These are phyloP conservation scores for Bugulina stolonifera DNA, from an alignment of 2,888 invertebrate species.

Conservation along the genomic window DNA sequence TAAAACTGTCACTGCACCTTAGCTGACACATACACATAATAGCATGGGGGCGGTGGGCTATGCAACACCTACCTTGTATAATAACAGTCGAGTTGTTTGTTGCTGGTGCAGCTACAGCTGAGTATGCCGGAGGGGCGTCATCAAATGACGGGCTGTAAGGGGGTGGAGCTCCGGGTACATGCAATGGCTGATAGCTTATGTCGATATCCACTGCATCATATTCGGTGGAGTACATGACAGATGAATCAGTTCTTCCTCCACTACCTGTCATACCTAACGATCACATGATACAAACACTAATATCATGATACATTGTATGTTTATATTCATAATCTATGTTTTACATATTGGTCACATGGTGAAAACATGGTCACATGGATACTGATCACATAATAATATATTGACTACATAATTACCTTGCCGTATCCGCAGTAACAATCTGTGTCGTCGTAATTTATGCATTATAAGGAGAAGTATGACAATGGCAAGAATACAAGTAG, in stretches of 20 bases:
- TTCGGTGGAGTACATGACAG: not conserved
- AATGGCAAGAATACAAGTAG: not conserved
- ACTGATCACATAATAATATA: too few species aligned
- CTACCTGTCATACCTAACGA: not conserved
- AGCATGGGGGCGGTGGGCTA: too few species aligned
- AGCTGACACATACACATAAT: too few species aligned
- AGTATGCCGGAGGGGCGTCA: not conserved
- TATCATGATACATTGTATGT: not conserved
- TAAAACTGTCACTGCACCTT: too few species aligned
- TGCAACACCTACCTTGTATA: too few species aligned
- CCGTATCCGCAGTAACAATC: not conserved
- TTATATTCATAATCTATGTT: not conserved
- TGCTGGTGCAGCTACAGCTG: too few species aligned
- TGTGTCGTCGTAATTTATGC: constrained; percentile 12
- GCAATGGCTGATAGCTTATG: not conserved
- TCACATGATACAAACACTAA: not conserved
- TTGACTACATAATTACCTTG: not conserved
- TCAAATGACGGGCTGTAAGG: constrained; percentile 13
- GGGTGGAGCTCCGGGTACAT: constrained; percentile 15
- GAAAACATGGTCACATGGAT: too few species aligned
- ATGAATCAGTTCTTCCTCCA: not conserved
- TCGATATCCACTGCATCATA: constrained; percentile 10
- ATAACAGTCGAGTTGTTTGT: too few species aligned
- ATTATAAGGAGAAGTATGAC: not conserved
- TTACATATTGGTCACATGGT: too few species aligned